Evolutionary conservation across 2,113 vertebrate species (phyloP), one percentile per base, ranked within the genome.

Genomic region (Upupa epops): DNA sequence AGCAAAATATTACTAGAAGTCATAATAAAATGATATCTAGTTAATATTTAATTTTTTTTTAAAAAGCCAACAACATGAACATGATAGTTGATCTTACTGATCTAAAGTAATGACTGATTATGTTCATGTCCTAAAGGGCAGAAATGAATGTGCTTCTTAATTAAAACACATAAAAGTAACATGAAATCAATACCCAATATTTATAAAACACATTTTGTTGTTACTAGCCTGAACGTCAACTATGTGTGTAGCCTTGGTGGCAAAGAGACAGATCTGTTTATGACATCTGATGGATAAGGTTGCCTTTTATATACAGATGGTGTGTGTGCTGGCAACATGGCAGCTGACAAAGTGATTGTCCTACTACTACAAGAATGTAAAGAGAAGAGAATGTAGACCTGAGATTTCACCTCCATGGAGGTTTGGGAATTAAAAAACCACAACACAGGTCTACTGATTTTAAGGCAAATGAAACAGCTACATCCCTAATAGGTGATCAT

Each of bases 371-470:
- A 8, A 60, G 17, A 61, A 66, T 34, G 8, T 21, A 45, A 51
- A 73, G 10, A 45, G 32, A 72, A 51, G 29, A 60, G 7, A 56
- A 22, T 18, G 6, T 32, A 52, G 56, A 55, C 5, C 11, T 32
- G 25, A 66, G 65, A n/a, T 49, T 86, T 54, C 48, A 42, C 21
- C 42, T 68, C 29, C 10, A 5, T 20, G 7, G 13, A 58, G 32
- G 15, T 32, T n/a, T 72, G 22, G 9, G 31, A 60, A 63, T 42
- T 34, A 37, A 13, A 64, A 52, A 74, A 68, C 11, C 11, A 15
- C 40, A 11, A 11, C 60, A 1, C 1, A 3, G 0, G 8, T 34
- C 8, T 75, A 1, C 19, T 37, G 11, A 48, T 65, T 78, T 49
- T 68, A 32, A 60, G 18, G 10, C 8, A 82, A 68, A 63, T 12